Conservation (phyloP, 2,888 invertebrate genomes). For the Cremastinae sp. region DNA sequence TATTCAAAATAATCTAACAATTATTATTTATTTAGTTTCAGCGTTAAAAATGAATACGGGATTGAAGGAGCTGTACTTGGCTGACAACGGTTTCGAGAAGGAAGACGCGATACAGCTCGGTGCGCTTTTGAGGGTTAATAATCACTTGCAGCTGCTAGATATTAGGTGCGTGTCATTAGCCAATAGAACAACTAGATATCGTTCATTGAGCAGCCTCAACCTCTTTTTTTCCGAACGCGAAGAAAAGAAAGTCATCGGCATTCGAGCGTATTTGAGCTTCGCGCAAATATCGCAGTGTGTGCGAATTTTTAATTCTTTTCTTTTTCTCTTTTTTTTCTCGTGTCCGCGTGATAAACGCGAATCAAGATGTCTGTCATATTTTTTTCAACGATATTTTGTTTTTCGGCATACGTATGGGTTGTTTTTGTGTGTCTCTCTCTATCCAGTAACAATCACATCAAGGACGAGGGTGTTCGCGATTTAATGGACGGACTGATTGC, state of each 20-base stretch:
- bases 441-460: conserved; percentile 81
- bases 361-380: conserved; percentile 7
- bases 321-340: not conserved
- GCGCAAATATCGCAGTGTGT: not conserved
- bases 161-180: conserved; percentile 83
- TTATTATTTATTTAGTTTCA: conserved; percentile 83
- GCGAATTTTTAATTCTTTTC: conserved; percentile 5
- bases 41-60: conserved; percentile 89
- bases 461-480: conserved; percentile 88
- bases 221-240: not conserved
- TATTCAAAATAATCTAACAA: not conserved
- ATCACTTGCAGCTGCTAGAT: conserved; percentile 89
- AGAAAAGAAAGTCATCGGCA: conserved; percentile 6
- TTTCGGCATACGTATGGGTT: conserved; percentile 29
- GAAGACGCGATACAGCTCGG: conserved; percentile 90
- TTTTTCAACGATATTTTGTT: conserved; percentile 25
- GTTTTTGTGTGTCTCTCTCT: conserved; percentile 47
- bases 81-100: conserved; percentile 88
- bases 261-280: conserved; percentile 20
- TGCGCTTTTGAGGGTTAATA: conserved; percentile 88
- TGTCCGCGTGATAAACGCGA: too few species aligned
- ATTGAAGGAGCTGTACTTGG: conserved; percentile 89
- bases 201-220: conserved; percentile 39
- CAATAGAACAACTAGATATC: conserved; percentile 80
- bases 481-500: conserved; percentile 88